Conservation (phyloP, 2,113 vertebrate species). For the Peromyscus californicus region DNA sequence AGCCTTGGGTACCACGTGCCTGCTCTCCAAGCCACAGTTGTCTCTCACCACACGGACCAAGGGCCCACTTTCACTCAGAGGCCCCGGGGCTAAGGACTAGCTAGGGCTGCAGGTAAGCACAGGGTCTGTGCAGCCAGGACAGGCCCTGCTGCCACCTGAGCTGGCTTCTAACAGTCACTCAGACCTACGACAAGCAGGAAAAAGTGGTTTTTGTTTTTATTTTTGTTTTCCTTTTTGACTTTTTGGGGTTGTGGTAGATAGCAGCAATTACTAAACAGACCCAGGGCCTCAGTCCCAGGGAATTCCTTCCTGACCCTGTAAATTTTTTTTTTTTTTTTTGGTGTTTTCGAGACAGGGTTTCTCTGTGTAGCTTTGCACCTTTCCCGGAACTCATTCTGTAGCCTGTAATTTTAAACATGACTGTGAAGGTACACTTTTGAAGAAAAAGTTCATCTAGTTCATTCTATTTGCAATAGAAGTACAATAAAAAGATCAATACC, state of each 20-base stretch:
- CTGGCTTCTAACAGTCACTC: not conserved
- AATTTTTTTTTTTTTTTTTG: too few relatives aligned
- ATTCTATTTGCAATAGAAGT: accelerated
- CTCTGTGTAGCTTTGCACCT: too few relatives aligned
- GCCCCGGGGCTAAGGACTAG: not conserved
- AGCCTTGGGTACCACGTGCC: accelerated
- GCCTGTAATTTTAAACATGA: too few relatives aligned
- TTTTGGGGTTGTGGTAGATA: accelerated
- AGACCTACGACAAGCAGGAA: not conserved
- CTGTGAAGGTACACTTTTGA: not conserved
- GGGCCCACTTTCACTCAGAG: not conserved
- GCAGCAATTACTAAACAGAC: not conserved
- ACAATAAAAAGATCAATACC: conserved; percentile 79
- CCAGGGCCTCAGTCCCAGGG: not conserved
- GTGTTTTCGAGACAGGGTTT: too few relatives aligned
- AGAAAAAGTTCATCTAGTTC: not conserved
- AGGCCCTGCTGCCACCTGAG: not conserved
- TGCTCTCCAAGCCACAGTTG: not conserved
- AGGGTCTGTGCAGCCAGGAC: too few relatives aligned
- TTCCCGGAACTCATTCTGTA: too few relatives aligned
- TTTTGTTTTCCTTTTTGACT: not conserved
- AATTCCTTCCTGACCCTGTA: accelerated
- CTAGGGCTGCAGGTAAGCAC: accelerated
- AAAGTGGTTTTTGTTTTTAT: too few relatives aligned
- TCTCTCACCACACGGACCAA: accelerated